Base-by-base conservation (phyloP, 1,140 invertebrate species). In the Drosophila jambulina region DNA sequence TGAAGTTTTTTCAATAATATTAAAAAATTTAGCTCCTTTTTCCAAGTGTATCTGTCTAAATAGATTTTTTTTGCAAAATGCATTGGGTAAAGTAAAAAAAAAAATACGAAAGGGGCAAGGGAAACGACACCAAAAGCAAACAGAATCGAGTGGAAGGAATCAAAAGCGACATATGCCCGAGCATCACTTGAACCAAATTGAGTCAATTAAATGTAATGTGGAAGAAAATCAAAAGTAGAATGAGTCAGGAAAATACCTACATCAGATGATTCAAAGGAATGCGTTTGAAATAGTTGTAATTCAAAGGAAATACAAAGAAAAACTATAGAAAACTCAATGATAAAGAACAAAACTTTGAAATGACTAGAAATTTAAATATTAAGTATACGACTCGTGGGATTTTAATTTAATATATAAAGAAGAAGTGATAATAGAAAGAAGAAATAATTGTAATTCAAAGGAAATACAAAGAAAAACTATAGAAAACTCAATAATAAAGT, bases 121-220 rank as follows among this genome's bases (percentile, higher is more conserved):
- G 23, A 32, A 21, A 43, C 15, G 29, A n/a, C 45, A 15, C 29
- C 21, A 45, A 51, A 19, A 25, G 61, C 21, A 15, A 42, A 12
- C 19, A 29, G 62, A 70, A 68, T 69, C 29, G 62, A 70, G 67
- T 70, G 63, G 29, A 68, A 68, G 23, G 67, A 72, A 71, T 72
- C 69, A 42, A 70, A 32, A 46, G 49, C 68, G 49, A 71, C 63
- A 54, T 46, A 56, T 46, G 48, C 27, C 21, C 23, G 36, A 69
- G 65, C 61, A 69, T 40, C 69, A 32, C 69, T 59, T 56, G 67
- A 72, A 59, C 53, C 29, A 49, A 72, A 72, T 72, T 72, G 53
- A 71, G 51, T 71, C 69, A 72, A 72, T 72, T 72, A 72, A 72
- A 71, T 49, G 34, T 43, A 72, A 72, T 60, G 54, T 46, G 27